Conservation (phyloP, 2,797 vertebrate species). For the Alfaro cultratus region DNA sequence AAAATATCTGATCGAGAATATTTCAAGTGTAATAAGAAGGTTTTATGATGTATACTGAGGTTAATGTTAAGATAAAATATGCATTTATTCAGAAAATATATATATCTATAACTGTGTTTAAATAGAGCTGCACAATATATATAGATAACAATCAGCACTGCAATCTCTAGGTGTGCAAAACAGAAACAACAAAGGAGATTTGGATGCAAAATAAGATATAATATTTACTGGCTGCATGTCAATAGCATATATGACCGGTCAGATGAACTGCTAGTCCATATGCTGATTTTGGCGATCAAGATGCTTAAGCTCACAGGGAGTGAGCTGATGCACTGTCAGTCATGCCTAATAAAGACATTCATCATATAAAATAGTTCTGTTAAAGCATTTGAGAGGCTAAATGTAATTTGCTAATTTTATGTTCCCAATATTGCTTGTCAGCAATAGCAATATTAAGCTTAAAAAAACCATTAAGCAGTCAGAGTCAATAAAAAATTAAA, state of each 20-base stretch:
- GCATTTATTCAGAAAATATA: too few relatives aligned
- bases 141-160: neutral
- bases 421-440: neutral
- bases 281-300: too few relatives aligned
- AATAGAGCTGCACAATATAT: neutral
- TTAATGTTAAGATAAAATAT: neutral
- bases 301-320: too few relatives aligned
- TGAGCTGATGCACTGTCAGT: neutral
- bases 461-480: neutral
- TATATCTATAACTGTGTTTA: neutral
- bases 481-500: neutral
- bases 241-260: too few relatives aligned
- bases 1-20: too few relatives aligned
- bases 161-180: neutral
- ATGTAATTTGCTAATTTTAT: neutral
- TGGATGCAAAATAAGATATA: neutral
- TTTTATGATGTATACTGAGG: too few relatives aligned
- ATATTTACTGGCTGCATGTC: neutral
- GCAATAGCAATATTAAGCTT: neutral
- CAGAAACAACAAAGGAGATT: neutral
- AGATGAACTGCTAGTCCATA: too few relatives aligned
- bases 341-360: neutral
- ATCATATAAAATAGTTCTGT: neutral
- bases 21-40: too few relatives aligned
- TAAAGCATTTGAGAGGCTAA: neutral